phyloP scores from a whole-genome alignment of 2,113 vertebrate species.

The Redunca redunca region DNA sequence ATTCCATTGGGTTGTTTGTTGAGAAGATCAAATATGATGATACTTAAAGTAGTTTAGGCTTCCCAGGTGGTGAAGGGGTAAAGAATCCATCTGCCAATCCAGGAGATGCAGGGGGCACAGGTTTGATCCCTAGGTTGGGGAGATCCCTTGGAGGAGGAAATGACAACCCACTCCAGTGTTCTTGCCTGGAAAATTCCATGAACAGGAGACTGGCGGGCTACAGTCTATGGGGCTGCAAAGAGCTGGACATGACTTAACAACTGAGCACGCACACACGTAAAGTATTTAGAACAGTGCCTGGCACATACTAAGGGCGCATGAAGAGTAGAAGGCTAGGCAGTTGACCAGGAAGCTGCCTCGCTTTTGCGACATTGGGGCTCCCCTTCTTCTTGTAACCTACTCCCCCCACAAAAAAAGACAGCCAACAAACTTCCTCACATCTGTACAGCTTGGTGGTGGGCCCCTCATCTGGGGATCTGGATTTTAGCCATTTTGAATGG shows the following conservation, averaged over 20 bases:
- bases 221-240: not conserved
- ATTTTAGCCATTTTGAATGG: not conserved
- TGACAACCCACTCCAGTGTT: not conserved
- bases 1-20: accelerated
- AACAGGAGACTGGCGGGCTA: not conserved
- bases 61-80: not conserved
- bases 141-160: not conserved
- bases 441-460: not conserved
- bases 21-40: not conserved
- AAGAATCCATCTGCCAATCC: not conserved
- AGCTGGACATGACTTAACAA: not conserved
- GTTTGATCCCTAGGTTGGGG: not conserved
- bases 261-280: not conserved
- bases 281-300: not conserved
- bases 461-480: not conserved
- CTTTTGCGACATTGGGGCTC: not conserved
- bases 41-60: not conserved
- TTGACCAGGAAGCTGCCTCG: accelerated
- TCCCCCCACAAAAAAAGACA: not conserved
- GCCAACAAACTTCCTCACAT: not conserved
- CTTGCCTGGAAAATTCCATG: not conserved
- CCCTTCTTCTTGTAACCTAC: not conserved
- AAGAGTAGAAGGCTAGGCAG: not conserved
- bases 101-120: not conserved
- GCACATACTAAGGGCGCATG: accelerated